These are phyloP conservation scores for Trachymyrmex cornetzi DNA, from an alignment of 1,140 invertebrate genomes.

Conservation along the genomic window DNA sequence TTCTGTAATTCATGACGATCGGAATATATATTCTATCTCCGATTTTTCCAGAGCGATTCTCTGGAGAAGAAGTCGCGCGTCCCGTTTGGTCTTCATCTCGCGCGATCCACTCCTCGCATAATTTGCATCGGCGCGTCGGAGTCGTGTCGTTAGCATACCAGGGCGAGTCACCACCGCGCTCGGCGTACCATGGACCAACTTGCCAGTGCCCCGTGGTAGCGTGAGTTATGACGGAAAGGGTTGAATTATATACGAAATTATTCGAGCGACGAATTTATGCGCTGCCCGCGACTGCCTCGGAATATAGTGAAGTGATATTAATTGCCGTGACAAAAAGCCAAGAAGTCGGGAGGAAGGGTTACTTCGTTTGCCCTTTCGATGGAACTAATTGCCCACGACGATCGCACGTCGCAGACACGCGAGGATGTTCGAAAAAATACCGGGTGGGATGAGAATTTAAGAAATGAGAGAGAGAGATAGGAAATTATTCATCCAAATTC, in stretches of 20 bases:
- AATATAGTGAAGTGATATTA: slow-evolving; percentile 81
- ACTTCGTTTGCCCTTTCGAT: slow-evolving; percentile 38
- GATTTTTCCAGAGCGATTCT: slow-evolving; percentile 8
- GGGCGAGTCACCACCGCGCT: slow-evolving; percentile 70
- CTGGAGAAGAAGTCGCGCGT: neutral
- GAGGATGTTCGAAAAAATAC: neutral
- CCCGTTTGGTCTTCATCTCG: slow-evolving; percentile 30
- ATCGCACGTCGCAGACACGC: slow-evolving; percentile 21
- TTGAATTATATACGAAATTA: slow-evolving; percentile 83
- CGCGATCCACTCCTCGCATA: slow-evolving; percentile 68
- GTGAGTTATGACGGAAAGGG: slow-evolving; percentile 80
- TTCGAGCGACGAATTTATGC: slow-evolving; percentile 83
- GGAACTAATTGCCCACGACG: slow-evolving; percentile 30
- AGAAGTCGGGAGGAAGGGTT: neutral
- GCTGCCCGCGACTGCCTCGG: slow-evolving; percentile 66
- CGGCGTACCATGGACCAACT: slow-evolving; percentile 1
- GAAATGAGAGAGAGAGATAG: neutral
- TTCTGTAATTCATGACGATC: slow-evolving; percentile 36
- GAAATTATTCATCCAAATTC: slow-evolving; percentile 1
- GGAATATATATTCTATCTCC: slow-evolving; percentile 8
- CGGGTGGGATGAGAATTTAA: neutral
- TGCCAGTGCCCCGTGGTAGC: slow-evolving; percentile 41
- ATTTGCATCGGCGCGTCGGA: slow-evolving; percentile 75
- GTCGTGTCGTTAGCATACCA: slow-evolving; percentile 76
- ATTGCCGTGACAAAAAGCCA: slow-evolving; percentile 78